Percentiles rank a stretch among this genome's conserved stretches.
Evolutionary conservation across 2,797 vertebrate genomes (phyloP).

Genomic region (Mus minutoides): DNA sequence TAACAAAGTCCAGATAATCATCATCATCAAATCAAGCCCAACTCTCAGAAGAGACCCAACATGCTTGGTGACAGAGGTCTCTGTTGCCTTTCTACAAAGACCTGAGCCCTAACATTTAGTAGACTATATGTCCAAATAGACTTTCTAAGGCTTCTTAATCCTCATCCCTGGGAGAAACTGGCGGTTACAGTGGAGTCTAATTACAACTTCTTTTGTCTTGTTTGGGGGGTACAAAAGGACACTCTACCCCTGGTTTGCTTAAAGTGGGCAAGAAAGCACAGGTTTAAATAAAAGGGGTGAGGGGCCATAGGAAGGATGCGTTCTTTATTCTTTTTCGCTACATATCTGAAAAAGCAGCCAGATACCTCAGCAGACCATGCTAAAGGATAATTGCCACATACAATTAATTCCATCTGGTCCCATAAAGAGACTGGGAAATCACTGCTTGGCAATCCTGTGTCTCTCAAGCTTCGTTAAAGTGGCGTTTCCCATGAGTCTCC

Average conservation of each 20-base stretch:
- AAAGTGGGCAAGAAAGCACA: not conserved
- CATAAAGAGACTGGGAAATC: not conserved
- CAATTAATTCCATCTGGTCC: conserved; percentile 43
- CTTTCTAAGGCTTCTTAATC: not conserved
- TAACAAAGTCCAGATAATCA: not conserved
- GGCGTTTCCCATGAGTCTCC: conserved; percentile 54
- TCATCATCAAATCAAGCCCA: not conserved
- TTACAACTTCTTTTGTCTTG: not conserved
- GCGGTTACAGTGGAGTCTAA: not conserved
- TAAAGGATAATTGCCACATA: not conserved
- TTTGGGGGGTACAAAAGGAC: not conserved
- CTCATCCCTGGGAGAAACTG: not conserved
- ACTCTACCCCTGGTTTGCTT: not conserved
- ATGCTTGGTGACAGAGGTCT: not conserved
- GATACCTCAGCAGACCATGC: not conserved
- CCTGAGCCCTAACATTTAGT: too few relatives aligned
- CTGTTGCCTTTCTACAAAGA: not conserved
- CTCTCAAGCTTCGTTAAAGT: conserved; percentile 20
- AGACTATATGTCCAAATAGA: not conserved
- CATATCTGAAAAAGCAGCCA: conserved; percentile 1
- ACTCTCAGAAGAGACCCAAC: not conserved
- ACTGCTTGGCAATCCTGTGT: not conserved
- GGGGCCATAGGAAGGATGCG: not conserved
- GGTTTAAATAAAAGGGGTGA: not conserved
- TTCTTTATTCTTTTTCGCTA: not conserved